Evolutionary conservation across 2,113 vertebrate species (phyloP).

Genomic region (Nanorana parkeri): DNA sequence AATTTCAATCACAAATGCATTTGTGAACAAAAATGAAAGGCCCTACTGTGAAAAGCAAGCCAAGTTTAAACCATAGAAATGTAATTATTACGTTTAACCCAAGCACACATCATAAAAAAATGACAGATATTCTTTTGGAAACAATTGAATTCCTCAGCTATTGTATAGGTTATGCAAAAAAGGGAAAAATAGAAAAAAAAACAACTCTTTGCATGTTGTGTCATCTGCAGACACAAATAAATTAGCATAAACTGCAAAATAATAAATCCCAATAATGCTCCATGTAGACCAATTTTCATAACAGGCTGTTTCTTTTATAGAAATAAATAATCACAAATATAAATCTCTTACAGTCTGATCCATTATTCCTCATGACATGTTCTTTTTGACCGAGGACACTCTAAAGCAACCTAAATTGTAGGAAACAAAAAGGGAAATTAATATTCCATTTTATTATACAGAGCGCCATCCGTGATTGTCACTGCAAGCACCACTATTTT

Average conservation of each 20-base stretch:
- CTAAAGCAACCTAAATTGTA: neutral
- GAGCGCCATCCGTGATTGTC: no score
- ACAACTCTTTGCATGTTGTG: neutral
- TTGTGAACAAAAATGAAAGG: constrained; percentile 6
- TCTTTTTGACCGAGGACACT: neutral
- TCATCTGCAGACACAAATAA: neutral
- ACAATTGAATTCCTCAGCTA: constrained; percentile 1
- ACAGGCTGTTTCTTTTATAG: neutral
- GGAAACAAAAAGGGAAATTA: neutral
- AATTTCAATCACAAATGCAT: constrained; percentile 16
- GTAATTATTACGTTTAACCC: constrained; percentile 9
- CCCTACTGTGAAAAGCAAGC: neutral
- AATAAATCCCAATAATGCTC: neutral
- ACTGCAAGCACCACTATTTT: no score
- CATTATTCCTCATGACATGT: neutral
- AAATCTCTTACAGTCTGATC: neutral
- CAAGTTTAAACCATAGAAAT: constrained; percentile 10
- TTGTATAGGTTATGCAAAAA: neutral
- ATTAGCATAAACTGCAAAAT: neutral
- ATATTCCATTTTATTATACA: neutral
- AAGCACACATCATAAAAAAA: constrained; percentile 21
- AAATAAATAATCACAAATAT: neutral
- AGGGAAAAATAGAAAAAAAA: neutral
- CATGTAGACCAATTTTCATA: constrained; percentile 8
- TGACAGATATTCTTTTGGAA: constrained; percentile 23